Percentiles rank a stretch among this genome's conserved stretches.
Conservation (phyloP, 2,113 vertebrate species). For the Ivindomyrus marchei region DNA sequence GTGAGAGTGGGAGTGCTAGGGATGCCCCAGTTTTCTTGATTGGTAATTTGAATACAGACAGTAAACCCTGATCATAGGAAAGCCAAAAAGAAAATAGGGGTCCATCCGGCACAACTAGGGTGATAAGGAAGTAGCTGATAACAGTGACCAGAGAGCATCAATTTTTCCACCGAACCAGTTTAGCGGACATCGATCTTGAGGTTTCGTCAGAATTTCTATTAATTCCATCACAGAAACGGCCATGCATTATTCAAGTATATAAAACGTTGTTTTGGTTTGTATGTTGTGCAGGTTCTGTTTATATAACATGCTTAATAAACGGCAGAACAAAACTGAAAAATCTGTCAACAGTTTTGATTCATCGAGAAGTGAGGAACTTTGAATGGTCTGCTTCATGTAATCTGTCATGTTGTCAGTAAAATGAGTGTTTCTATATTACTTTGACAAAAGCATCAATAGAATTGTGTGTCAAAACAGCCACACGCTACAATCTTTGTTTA, state of each 20-base stretch:
- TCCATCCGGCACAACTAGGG: not conserved
- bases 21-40: not conserved
- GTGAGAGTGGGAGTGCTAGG: not conserved
- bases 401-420: not conserved
- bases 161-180: not conserved
- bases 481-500: not conserved
- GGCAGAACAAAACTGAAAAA: not conserved
- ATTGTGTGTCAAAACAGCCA: not conserved
- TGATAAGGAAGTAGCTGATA: not conserved
- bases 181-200: not conserved
- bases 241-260: not conserved
- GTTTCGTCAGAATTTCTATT: not conserved
- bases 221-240: not conserved
- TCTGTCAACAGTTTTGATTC: not conserved
- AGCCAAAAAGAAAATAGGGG: not conserved
- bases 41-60: not conserved
- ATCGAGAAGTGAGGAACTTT: not conserved
- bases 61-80: not conserved
- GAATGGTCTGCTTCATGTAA: not conserved
- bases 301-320: not conserved
- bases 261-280: not conserved
- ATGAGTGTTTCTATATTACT: not conserved
- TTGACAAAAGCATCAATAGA: not conserved
- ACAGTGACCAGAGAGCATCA: not conserved
- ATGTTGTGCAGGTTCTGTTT: not conserved